phyloP scores from a whole-genome alignment of 2,113 vertebrate genomes.

The Sialia sialis region DNA sequence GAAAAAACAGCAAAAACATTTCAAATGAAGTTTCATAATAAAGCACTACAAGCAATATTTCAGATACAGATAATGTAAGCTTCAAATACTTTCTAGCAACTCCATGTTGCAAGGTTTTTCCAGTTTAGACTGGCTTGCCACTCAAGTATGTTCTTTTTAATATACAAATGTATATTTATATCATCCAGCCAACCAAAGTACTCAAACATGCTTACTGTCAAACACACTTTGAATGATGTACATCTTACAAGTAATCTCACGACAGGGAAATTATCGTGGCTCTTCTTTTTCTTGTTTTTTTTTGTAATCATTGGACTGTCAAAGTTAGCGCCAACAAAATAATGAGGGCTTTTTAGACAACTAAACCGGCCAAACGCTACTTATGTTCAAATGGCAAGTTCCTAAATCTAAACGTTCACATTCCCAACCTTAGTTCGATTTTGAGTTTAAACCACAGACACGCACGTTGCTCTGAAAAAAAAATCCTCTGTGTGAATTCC shows the following conservation, averaged over 20 bases:
- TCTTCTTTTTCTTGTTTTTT: background rate
- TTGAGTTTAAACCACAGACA: background rate
- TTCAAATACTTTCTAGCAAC: background rate
- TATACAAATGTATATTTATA: background rate
- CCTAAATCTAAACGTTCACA: accelerated
- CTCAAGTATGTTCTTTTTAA: background rate
- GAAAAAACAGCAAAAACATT: background rate
- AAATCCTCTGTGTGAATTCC: background rate
- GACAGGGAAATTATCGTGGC: background rate
- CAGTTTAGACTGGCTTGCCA: background rate
- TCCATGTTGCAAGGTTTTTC: background rate
- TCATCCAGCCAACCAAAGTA: background rate
- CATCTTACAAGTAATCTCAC: background rate
- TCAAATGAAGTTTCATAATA: background rate
- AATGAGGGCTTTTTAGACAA: background rate
- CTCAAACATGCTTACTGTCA: background rate
- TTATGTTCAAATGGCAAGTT: background rate
- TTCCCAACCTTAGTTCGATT: background rate
- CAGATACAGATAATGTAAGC: background rate
- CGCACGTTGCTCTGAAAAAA: accelerated
- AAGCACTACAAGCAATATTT: background rate
- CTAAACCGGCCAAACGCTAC: background rate
- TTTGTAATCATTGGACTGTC: background rate
- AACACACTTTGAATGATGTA: background rate
- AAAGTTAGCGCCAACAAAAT: background rate